Percentiles rank a stretch among this genome's conserved stretches.
These are phyloP conservation scores for Ceyx cyanopectus DNA, from an alignment of 2,113 vertebrate species.

Conservation along the genomic window DNA sequence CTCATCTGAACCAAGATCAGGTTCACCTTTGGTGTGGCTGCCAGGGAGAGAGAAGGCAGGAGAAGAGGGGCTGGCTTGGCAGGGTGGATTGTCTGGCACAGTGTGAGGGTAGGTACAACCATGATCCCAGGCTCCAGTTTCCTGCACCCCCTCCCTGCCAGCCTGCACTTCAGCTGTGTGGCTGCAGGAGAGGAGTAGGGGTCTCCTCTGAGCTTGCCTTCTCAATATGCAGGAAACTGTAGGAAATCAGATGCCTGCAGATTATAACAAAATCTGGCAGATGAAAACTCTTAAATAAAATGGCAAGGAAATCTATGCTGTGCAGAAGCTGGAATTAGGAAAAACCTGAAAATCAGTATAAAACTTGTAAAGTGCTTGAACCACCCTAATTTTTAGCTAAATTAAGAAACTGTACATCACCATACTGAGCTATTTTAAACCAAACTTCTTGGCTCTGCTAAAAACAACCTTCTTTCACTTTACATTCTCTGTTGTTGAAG, in stretches of 20 bases:
- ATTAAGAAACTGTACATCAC: not conserved
- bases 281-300: not conserved
- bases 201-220: not conserved
- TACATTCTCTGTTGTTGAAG: not conserved
- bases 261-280: not conserved
- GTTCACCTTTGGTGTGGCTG: not conserved
- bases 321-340: conserved; percentile 5
- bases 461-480: not conserved
- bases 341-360: conserved; percentile 28
- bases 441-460: not conserved
- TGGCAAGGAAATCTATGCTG: not conserved
- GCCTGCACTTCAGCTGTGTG: not conserved
- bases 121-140: not conserved
- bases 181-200: not conserved
- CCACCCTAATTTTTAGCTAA: conserved; percentile 22
- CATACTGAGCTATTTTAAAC: conserved; percentile 34
- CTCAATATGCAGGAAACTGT: not conserved
- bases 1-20: not conserved
- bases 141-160: not conserved
- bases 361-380: not conserved
- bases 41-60: not conserved
- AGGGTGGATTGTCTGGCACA: not conserved
- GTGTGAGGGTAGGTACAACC: not conserved
- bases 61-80: not conserved
- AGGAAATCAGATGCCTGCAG: not conserved